A percentile compares a stretch with the other conserved stretches of the same genome.
Evolutionary conservation across 2,888 invertebrate species (phyloP).

Genomic region (Sarcophaga subvicina): DNA sequence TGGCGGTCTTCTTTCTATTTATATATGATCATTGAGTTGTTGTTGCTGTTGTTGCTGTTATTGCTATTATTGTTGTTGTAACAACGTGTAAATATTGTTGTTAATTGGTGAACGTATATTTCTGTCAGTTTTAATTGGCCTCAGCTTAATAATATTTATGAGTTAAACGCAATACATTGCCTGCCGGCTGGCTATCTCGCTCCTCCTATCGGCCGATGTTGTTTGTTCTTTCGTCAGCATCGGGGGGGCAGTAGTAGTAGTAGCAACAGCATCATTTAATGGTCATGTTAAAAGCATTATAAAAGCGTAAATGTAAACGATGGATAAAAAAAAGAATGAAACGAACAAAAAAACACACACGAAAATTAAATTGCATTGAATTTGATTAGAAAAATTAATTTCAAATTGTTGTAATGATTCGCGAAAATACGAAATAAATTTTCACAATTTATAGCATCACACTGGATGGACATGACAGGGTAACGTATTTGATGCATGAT

Average conservation of each 20-base stretch:
- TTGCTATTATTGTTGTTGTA: neutral
- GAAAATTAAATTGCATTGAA: no score
- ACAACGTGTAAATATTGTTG: slow-evolving; percentile 41
- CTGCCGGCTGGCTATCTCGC: no score
- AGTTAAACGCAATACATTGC: slow-evolving; percentile 14
- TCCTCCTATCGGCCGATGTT: no score
- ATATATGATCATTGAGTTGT: slow-evolving; percentile 2
- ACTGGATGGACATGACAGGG: no score
- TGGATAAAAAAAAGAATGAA: neutral
- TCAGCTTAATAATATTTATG: slow-evolving; percentile 64
- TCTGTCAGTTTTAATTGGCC: slow-evolving; percentile 64
- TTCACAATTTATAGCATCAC: neutral
- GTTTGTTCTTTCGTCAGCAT: no score
- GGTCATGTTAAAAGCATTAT: slow-evolving; percentile 45
- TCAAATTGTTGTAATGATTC: slow-evolving; percentile 54
- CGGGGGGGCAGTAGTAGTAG: no score
- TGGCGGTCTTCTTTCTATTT: slow-evolving; percentile 13
- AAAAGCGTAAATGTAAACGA: neutral
- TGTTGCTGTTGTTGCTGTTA: neutral
- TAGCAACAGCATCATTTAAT: slow-evolving; percentile 50
- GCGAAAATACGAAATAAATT: slow-evolving; percentile 39
- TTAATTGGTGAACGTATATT: slow-evolving; percentile 63
- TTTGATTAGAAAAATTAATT: slow-evolving; percentile 32
- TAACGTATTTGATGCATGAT: no score
- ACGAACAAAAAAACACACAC: neutral